Evolutionary conservation across 2,888 invertebrate species (phyloP), one percentile per base, ranked within the genome.

Genomic region (Leptopterna dolabrata): DNA sequence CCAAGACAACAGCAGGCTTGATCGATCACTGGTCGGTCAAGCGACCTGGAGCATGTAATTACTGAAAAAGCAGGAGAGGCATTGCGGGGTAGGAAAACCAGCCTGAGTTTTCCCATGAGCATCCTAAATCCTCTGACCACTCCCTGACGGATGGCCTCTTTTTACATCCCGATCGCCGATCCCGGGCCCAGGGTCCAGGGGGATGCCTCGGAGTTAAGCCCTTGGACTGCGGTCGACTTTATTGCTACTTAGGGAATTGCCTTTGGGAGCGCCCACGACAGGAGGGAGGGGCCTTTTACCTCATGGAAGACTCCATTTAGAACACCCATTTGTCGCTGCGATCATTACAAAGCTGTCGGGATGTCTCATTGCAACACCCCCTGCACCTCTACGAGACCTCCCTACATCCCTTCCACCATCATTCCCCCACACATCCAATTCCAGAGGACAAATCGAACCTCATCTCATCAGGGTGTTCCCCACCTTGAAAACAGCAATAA

Each of bases 201-300:
- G 45, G 45, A 47, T 51, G 11, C 51, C 30, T 36, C n/a, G 27
- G 55, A 45, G 47, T 43, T 47, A 51, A 30, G 81, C 55, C 81
- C 36, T 30, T 29, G 45, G 41, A 63, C 70, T 73, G 84, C 73
- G 84, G 84, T 73, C 29, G 47, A 80, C 86, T 87, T 87, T 87
- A 87, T 87, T 87, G 86, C 86, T 87, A 87, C 86, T 87, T 87
- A 87, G 86, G 86, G 86, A 87, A 87, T 87, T 87, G 86, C 86
- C 86, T 86, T 76, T 87, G 86, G 78, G 85, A 45, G 36, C n/a
- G 24, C 29, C 70, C 43, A n/a, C 43, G 29, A 16, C 71, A 24
- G 29, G 81, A 45, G 30, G 51, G 51, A 27, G 71, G 83, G 71
- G 43, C 19, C 63, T 63, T 47, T 70, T 71, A 43, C 70, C 83